Base-by-base conservation (phyloP, 2,113 vertebrate genomes). In the Leptosomus discolor region DNA sequence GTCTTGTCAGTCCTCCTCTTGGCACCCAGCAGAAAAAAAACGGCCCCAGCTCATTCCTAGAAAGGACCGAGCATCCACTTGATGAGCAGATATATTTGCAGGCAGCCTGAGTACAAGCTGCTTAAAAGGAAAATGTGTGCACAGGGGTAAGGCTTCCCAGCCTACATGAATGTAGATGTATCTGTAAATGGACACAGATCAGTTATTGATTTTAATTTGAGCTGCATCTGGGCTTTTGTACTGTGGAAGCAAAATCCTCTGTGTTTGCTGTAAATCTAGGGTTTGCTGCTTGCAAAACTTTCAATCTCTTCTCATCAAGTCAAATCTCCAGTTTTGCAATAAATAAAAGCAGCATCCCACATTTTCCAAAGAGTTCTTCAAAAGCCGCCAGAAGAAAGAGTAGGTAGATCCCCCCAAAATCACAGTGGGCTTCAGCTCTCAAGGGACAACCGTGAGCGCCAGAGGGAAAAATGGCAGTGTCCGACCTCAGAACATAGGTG, bases 131-230 rank as follows among this genome's bases (percentile, higher is more conserved):
- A 90, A 94, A 95, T n/a, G 53, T 29, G 39, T 3, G 2, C 23
- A 34, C 34, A 56, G 41, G 36, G 83, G 57, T 75, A 93, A 75
- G 60, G 53, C 57, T 90, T 94, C 30, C 54, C 85, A 92, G 69
- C 8, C 81, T 78, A 48, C 6, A 4, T 74, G 39, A 92, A 70
- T 12, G 36, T 21, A 87, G 61, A 71, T 48, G 19, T n/a, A 79
- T 92, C 69, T 91, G 53, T 87, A 95, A 93, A 94, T 88, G 77
- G 60, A 93, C 3, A 6, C 30, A 69, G 45, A 92, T 76, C 77
- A 90, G 60, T 85, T 85, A 92, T 54, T 91, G 83, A 91, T 95
- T 96, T 94, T 83, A 46, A 74, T 68, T 85, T 45, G 45, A 95
- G 36, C 80, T 85, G 53, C 76, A 92, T 81, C 57, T 78, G 48